phyloP scores from a whole-genome alignment of 2,888 invertebrate genomes.

The Dendrolimus houi region DNA sequence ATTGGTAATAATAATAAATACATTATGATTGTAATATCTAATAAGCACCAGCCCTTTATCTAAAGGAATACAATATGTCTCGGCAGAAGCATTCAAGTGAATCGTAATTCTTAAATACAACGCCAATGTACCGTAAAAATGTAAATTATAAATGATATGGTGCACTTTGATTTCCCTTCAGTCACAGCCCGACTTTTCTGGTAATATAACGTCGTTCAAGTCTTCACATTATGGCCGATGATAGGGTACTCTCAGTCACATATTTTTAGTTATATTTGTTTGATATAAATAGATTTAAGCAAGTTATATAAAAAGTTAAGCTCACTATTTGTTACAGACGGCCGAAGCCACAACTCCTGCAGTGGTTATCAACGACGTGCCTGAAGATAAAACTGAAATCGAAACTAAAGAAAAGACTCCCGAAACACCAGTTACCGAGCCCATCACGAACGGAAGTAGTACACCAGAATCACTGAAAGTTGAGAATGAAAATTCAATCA shows the following conservation, averaged over 20 bases:
- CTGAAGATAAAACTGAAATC: slow-evolving; percentile 41
- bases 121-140: slow-evolving; percentile 50
- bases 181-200: slow-evolving; percentile 33
- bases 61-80: slow-evolving; percentile 44
- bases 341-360: slow-evolving; percentile 50
- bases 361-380: slow-evolving; percentile 37
- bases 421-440: slow-evolving; percentile 69
- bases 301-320: neutral
- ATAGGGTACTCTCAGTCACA: slow-evolving; percentile 32
- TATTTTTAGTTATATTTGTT: slow-evolving; percentile 4
- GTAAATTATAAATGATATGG: slow-evolving; percentile 49
- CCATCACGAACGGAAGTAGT: slow-evolving; percentile 63
- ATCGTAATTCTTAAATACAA: slow-evolving; percentile 43
- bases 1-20: no score
- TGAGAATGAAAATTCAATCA: slow-evolving; percentile 24
- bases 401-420: slow-evolving; percentile 59
- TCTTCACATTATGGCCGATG: slow-evolving; percentile 44
- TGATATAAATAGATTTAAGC: neutral
- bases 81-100: slow-evolving; percentile 57
- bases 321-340: slow-evolving; percentile 40
- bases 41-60: slow-evolving; percentile 35
- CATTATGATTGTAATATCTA: no score
- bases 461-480: slow-evolving; percentile 57
- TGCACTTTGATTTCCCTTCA: slow-evolving; percentile 41
- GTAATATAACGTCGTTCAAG: slow-evolving; percentile 17